A percentile compares a stretch with the other conserved stretches of the same genome.
phyloP scores from a whole-genome alignment of 2,797 vertebrate genomes.

The Channa striata region DNA sequence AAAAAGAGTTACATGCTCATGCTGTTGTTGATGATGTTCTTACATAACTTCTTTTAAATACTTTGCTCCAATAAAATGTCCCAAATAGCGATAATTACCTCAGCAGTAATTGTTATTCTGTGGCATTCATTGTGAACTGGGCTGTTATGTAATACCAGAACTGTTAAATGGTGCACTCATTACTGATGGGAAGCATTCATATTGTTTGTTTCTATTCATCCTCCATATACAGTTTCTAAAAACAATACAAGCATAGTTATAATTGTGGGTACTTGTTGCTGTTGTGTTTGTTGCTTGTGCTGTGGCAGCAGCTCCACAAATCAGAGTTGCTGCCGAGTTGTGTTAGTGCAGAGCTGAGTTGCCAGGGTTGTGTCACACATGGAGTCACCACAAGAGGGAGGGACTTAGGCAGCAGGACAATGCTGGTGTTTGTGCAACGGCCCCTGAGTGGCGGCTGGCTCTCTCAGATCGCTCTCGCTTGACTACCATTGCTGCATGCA shows the following conservation, averaged over 20 bases:
- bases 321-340: slow-evolving; percentile 70
- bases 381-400: slow-evolving; percentile 82
- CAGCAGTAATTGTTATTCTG: slow-evolving; percentile 45
- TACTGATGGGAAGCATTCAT: slow-evolving; percentile 27
- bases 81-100: not conserved
- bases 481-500: slow-evolving; percentile 79
- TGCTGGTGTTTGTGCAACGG: slow-evolving; percentile 87
- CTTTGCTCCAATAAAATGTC: not conserved
- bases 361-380: slow-evolving; percentile 75
- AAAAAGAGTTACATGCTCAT: slow-evolving; percentile 49
- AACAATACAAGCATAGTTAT: slow-evolving; percentile 8
- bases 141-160: slow-evolving; percentile 67
- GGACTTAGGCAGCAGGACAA: slow-evolving; percentile 85
- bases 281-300: slow-evolving; percentile 29
- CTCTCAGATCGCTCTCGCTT: slow-evolving; percentile 80
- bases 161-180: slow-evolving; percentile 48
- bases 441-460: slow-evolving; percentile 82
- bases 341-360: slow-evolving; percentile 75
- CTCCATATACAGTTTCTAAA: slow-evolving; percentile 25
- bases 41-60: not conserved
- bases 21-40: slow-evolving; percentile 32
- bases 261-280: slow-evolving; percentile 19
- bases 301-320: slow-evolving; percentile 38
- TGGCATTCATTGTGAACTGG: slow-evolving; percentile 32
- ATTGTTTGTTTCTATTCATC: slow-evolving; percentile 15